Evolutionary conservation across 2,797 vertebrate genomes (phyloP).

Genomic region (Halcyon badia): DNA sequence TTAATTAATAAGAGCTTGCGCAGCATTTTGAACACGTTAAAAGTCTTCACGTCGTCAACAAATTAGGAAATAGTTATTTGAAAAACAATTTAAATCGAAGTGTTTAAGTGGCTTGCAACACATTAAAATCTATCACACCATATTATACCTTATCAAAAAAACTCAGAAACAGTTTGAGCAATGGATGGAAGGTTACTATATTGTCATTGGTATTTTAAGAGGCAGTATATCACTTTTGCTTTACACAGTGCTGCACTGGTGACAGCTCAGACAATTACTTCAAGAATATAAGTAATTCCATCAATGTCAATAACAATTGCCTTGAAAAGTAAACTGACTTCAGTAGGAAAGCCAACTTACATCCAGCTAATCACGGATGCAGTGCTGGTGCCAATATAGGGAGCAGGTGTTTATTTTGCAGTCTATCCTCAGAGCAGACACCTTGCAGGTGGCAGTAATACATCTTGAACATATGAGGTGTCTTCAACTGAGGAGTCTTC

Average conservation of each 20-base stretch:
- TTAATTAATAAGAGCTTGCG: not conserved
- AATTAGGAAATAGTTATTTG: not conserved
- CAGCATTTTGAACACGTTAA: not conserved
- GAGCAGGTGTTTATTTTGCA: not conserved
- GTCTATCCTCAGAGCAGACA: not conserved
- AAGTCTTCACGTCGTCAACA: not conserved
- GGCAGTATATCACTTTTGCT: not conserved
- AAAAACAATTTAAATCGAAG: not conserved
- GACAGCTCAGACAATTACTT: not conserved
- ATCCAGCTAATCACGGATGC: not conserved
- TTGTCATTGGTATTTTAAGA: not conserved
- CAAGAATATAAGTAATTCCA: not conserved
- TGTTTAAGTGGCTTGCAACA: not conserved
- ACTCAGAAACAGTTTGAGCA: not conserved
- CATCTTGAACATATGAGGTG: not conserved
- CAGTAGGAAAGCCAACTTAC: not conserved
- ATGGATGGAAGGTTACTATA: not conserved
- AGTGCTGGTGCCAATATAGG: fast-evolving
- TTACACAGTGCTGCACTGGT: not conserved
- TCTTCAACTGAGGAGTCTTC: not conserved
- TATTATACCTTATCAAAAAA: not conserved
- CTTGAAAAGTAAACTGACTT: not conserved
- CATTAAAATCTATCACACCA: not conserved
- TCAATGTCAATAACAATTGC: not conserved
- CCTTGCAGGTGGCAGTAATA: not conserved